phyloP scores from a whole-genome alignment of 1,140 invertebrate genomes.

The Drosophila pseudoananassae region DNA sequence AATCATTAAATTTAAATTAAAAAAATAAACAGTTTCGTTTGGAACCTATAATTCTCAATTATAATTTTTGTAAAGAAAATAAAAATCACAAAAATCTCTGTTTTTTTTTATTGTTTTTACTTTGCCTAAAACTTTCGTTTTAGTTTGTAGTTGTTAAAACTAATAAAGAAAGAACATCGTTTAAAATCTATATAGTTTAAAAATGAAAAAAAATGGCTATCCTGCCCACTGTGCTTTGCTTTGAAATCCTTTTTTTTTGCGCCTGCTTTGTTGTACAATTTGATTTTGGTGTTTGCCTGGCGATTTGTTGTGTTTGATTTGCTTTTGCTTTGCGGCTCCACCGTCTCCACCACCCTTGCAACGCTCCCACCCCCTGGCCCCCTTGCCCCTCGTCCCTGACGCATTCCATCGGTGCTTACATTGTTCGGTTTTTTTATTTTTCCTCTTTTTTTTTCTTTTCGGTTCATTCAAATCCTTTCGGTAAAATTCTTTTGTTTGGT shows the following conservation, averaged over 20 bases:
- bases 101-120: too few relatives aligned
- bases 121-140: too few relatives aligned
- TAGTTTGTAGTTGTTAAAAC: not conserved
- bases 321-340: conserved; percentile 31
- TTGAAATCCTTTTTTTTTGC: conserved; percentile 1
- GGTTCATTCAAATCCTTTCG: conserved; percentile 80
- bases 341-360: not conserved
- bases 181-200: not conserved
- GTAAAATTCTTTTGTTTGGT: conserved; percentile 84
- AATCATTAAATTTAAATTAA: too few relatives aligned
- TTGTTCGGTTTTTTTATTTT: conserved; percentile 64
- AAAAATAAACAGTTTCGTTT: too few relatives aligned
- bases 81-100: too few relatives aligned
- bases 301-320: conserved; percentile 80
- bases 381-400: conserved; percentile 11
- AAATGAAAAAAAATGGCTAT: not conserved
- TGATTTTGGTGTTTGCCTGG: conserved; percentile 74
- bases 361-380: not conserved
- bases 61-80: too few relatives aligned
- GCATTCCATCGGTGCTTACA: conserved; percentile 71
- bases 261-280: conserved; percentile 72
- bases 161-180: not conserved
- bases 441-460: not conserved
- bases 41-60: too few relatives aligned
- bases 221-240: conserved; percentile 13